phyloP scores from a whole-genome alignment of 2,797 vertebrate species.

The Bovichtus diacanthus region DNA sequence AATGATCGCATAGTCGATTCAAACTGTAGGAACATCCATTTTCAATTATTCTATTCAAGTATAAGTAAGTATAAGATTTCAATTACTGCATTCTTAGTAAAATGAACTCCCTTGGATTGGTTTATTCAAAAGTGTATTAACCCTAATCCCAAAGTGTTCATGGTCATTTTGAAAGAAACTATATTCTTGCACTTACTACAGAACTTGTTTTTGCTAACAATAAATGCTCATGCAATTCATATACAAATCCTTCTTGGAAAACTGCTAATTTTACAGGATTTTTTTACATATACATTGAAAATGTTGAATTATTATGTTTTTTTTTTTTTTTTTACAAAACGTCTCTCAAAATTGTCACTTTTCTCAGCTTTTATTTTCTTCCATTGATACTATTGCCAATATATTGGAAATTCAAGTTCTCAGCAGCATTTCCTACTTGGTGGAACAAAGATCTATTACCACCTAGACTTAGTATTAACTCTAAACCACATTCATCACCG shows the following conservation, averaged over 20 bases:
- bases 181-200: too few species aligned
- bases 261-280: not conserved
- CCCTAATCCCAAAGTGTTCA: constrained; percentile 5
- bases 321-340: not conserved
- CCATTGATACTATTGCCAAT: not conserved
- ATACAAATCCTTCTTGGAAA: not conserved
- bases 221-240: not conserved
- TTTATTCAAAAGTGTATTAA: constrained; percentile 8
- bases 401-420: not conserved
- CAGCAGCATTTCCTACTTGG: not conserved
- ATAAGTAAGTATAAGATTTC: not conserved
- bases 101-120: not conserved
- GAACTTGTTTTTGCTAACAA: not conserved
- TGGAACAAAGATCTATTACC: too few species aligned
- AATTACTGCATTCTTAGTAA: constrained; percentile 2
- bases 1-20: constrained; percentile 2
- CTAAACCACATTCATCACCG: too few species aligned
- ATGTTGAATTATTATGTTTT: not conserved
- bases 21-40: constrained; percentile 24
- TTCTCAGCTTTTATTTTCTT: not conserved
- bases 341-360: not conserved
- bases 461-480: too few species aligned
- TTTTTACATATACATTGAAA: not conserved
- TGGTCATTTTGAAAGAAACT: not conserved
- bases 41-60: constrained; percentile 7